A percentile compares a stretch with the other conserved stretches of the same genome.
phyloP scores from a whole-genome alignment of 2,888 invertebrate species.

The Dichetophora obliterata region DNA sequence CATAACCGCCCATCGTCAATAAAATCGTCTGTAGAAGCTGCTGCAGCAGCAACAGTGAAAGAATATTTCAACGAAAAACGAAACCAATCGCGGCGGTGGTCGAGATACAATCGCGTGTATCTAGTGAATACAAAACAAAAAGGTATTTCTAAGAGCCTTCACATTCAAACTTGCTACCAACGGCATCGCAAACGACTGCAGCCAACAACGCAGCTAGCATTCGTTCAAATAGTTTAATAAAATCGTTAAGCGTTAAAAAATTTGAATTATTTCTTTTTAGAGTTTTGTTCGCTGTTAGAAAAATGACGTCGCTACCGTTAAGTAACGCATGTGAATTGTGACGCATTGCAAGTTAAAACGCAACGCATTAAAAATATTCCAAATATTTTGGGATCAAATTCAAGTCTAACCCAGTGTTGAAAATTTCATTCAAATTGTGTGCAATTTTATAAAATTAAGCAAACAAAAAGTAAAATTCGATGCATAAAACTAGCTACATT shows the following conservation, averaged over 20 bases:
- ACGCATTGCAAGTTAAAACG: background rate
- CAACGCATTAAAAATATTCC: background rate
- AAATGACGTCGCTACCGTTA: background rate
- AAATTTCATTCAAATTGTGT: background rate
- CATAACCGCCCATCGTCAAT: slow-evolving; percentile 35
- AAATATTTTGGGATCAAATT: background rate
- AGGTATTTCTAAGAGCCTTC: slow-evolving; percentile 37
- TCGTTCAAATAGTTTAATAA: background rate
- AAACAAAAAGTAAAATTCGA: background rate
- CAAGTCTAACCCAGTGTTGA: background rate
- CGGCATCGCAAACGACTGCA: slow-evolving; percentile 45
- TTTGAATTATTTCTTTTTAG: background rate
- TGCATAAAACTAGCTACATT: background rate
- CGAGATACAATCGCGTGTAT: slow-evolving; percentile 41
- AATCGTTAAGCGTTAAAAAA: background rate
- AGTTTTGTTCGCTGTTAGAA: background rate
- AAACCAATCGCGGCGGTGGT: slow-evolving; percentile 41
- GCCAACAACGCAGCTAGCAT: slow-evolving; percentile 11
- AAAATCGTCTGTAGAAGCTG: slow-evolving; percentile 17
- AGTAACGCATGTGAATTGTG: background rate
- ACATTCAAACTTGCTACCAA: slow-evolving; percentile 31
- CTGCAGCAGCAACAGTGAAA: slow-evolving; percentile 24
- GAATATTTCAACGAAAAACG: slow-evolving; percentile 16
- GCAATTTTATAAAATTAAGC: background rate
- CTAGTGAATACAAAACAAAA: slow-evolving; percentile 34